Conservation (phyloP, 2,888 invertebrate species). For the Macaria notata region DNA sequence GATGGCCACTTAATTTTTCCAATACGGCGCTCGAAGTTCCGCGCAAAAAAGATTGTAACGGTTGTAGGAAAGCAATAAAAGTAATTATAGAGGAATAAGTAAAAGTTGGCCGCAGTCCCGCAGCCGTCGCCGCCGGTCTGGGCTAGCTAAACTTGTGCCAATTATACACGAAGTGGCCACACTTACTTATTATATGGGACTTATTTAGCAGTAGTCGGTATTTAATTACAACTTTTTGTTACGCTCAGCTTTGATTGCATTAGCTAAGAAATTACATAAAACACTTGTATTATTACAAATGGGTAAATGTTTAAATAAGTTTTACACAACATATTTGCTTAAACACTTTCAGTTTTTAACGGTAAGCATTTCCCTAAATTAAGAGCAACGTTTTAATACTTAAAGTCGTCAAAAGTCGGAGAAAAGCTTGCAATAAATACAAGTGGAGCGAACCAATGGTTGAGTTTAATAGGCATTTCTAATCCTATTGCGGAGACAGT, state of each 20-base stretch:
- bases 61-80: slow-evolving; percentile 59
- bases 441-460: slow-evolving; percentile 39
- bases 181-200: slow-evolving; percentile 18
- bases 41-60: slow-evolving; percentile 42
- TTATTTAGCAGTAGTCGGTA: background rate
- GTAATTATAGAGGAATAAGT: slow-evolving; percentile 71
- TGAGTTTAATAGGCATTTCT: slow-evolving; percentile 55
- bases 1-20: background rate
- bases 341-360: too few relatives aligned
- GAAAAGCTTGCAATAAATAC: slow-evolving; percentile 40
- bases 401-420: slow-evolving; percentile 30
- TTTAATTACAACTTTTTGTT: too few relatives aligned
- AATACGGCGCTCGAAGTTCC: too few relatives aligned
- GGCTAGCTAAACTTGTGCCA: slow-evolving; percentile 66
- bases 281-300: too few relatives aligned
- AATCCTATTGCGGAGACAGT: slow-evolving; percentile 55
- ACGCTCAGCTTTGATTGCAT: too few relatives aligned
- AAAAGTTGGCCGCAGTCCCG: slow-evolving; percentile 66
- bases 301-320: too few relatives aligned
- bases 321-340: too few relatives aligned
- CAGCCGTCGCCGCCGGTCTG: slow-evolving; percentile 57
- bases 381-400: background rate
- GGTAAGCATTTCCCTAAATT: too few relatives aligned
- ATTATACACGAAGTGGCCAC: slow-evolving; percentile 63
- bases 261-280: too few relatives aligned